phyloP scores from a whole-genome alignment of 2,113 vertebrate genomes.

The Pterophyllum scalare region DNA sequence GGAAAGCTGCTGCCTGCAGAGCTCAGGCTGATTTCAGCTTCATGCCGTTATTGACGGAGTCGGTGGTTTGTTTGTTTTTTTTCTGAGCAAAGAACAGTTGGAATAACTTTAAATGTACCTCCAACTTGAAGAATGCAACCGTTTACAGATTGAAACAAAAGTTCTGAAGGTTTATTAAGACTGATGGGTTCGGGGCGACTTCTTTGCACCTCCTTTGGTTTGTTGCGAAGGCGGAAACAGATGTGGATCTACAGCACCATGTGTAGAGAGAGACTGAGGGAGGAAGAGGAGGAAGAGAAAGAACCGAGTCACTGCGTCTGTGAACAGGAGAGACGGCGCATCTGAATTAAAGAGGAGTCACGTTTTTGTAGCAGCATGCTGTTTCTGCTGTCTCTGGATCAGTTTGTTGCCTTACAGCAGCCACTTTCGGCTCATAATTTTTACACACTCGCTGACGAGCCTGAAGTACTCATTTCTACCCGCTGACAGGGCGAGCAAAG shows the following conservation, averaged over 20 bases:
- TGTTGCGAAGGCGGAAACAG: not conserved
- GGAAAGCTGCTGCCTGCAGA: not conserved
- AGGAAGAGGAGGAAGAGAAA: not conserved
- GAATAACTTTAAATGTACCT: not conserved
- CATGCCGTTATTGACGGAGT: not conserved
- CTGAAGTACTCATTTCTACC: not conserved
- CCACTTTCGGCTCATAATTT: not conserved
- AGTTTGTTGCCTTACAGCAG: not conserved
- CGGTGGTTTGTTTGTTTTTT: not conserved
- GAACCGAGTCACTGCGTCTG: not conserved
- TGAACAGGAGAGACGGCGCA: not conserved
- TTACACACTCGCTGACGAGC: not conserved
- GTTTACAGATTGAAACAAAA: not conserved
- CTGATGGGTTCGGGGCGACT: not conserved
- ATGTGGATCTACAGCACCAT: not conserved
- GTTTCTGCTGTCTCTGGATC: not conserved
- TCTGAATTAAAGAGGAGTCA: not conserved
- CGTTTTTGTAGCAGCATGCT: not conserved
- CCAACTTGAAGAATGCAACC: not conserved
- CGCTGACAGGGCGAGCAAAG: not conserved
- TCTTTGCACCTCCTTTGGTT: not conserved
- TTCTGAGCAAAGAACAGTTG: not conserved
- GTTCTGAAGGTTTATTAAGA: not conserved
- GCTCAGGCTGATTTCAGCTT: not conserved
- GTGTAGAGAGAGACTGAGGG: not conserved